phyloP scores from a whole-genome alignment of 2,888 invertebrate species.

The Limulus polyphemus region DNA sequence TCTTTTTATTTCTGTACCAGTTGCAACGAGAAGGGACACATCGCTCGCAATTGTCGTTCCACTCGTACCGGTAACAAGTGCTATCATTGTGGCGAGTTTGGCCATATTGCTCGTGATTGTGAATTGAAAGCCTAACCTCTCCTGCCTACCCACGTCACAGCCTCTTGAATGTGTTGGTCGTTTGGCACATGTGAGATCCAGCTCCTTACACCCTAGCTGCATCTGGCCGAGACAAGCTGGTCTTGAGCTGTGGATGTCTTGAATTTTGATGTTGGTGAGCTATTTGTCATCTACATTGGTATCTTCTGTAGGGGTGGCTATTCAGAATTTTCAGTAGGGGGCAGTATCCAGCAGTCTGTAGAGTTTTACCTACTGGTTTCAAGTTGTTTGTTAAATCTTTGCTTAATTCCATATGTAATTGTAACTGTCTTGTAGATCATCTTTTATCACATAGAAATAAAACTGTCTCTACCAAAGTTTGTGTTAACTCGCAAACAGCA shows the following conservation, averaged over 20 bases:
- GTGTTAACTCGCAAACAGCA: too few species aligned
- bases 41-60: conserved; percentile 37
- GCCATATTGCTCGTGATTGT: conserved; percentile 40
- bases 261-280: conserved; percentile 20
- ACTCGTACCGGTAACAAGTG: conserved; percentile 22
- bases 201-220: too few species aligned
- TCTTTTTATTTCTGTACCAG: conserved; percentile 22
- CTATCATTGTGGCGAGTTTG: conserved; percentile 39
- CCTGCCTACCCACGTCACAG: conserved; percentile 15
- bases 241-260: conserved; percentile 16
- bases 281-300: conserved; percentile 1
- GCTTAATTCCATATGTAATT: too few species aligned
- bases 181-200: neutral
- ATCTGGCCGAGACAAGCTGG: conserved; percentile 1
- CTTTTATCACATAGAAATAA: too few species aligned
- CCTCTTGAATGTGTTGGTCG: conserved; percentile 8
- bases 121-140: conserved; percentile 20
- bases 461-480: too few species aligned
- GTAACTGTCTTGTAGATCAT: too few species aligned
- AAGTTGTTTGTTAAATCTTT: too few species aligned
- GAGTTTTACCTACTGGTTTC: too few species aligned
- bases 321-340: too few species aligned
- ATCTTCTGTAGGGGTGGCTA: too few species aligned
- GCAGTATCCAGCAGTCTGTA: too few species aligned
- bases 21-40: conserved; percentile 39